phyloP scores from a whole-genome alignment of 1,140 invertebrate species.

The Lasioglossum albipes region DNA sequence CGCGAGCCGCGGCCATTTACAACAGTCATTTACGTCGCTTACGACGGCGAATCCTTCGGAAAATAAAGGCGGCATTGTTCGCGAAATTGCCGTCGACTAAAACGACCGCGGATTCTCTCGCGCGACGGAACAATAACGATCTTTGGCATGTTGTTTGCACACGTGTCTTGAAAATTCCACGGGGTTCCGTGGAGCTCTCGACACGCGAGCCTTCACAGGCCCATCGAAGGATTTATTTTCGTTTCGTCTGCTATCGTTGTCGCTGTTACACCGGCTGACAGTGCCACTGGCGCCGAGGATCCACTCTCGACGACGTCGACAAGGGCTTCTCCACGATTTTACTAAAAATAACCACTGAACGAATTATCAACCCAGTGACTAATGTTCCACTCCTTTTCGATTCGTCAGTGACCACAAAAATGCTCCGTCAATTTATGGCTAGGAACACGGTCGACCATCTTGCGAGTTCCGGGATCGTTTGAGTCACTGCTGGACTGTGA shows the following conservation, averaged over 20 bases:
- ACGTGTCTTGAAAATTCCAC: conserved; percentile 53
- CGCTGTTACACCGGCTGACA: conserved; percentile 36
- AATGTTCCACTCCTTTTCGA: conserved; percentile 52
- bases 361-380: conserved; percentile 72
- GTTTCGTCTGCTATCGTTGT: conserved; percentile 50
- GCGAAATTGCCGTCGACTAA: conserved; percentile 6
- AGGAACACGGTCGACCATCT: neutral
- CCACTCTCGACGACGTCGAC: conserved; percentile 39
- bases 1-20: neutral
- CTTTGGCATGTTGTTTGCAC: conserved; percentile 52
- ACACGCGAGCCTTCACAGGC: conserved; percentile 35
- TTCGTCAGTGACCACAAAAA: conserved; percentile 12
- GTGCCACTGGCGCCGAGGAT: conserved; percentile 55
- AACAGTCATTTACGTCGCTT: neutral
- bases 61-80: conserved; percentile 24
- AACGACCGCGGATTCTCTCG: conserved; percentile 1
- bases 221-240: conserved; percentile 63
- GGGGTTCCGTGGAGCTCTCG: conserved; percentile 3
- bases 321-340: conserved; percentile 19
- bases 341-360: conserved; percentile 71
- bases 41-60: neutral
- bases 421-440: conserved; percentile 9
- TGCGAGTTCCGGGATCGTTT: too few relatives aligned
- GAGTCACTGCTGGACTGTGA: too few relatives aligned
- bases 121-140: conserved; percentile 41